Percentiles rank a stretch among this genome's conserved stretches.
Evolutionary conservation across 2,797 vertebrate species (phyloP).

Genomic region (Graptemys geographica): DNA sequence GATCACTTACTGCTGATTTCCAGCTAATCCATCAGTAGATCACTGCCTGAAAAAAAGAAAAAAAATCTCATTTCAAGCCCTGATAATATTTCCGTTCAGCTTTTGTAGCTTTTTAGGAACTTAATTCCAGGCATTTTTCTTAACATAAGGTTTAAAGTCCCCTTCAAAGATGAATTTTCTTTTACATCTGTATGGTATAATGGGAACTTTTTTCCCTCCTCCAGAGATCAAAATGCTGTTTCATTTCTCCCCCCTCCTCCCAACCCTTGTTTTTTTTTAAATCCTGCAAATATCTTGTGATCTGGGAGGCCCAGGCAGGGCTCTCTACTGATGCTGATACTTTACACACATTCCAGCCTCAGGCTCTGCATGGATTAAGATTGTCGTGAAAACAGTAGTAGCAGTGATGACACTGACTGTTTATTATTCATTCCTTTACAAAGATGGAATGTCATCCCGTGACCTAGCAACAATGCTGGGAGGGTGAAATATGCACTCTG

Average conservation of each 20-base stretch:
- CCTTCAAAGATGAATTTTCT: constrained; percentile 46
- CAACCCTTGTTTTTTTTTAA: not conserved
- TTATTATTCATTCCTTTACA: not conserved
- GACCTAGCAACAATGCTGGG: fast-evolving
- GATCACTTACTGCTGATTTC: constrained; percentile 11
- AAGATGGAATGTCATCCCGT: fast-evolving
- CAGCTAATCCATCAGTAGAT: constrained; percentile 25
- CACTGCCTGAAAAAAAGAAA: constrained; percentile 40
- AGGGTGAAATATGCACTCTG: not conserved
- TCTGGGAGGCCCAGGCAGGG: not conserved
- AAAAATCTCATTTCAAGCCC: constrained; percentile 73
- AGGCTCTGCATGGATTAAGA: not conserved
- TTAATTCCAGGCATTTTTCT: constrained; percentile 73
- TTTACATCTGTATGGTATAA: constrained; percentile 26
- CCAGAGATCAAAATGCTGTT: not conserved
- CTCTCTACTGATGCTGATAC: not conserved
- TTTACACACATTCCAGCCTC: fast-evolving
- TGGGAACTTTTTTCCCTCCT: not conserved
- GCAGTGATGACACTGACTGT: not conserved
- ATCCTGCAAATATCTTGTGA: not conserved
- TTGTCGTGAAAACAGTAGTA: not conserved
- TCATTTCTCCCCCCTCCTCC: not conserved
- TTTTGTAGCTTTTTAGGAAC: constrained; percentile 69
- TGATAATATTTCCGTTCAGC: constrained; percentile 60
- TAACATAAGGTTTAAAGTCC: constrained; percentile 64